Evolutionary conservation across 2,797 vertebrate species (phyloP).

Genomic region (Ispidina picta): DNA sequence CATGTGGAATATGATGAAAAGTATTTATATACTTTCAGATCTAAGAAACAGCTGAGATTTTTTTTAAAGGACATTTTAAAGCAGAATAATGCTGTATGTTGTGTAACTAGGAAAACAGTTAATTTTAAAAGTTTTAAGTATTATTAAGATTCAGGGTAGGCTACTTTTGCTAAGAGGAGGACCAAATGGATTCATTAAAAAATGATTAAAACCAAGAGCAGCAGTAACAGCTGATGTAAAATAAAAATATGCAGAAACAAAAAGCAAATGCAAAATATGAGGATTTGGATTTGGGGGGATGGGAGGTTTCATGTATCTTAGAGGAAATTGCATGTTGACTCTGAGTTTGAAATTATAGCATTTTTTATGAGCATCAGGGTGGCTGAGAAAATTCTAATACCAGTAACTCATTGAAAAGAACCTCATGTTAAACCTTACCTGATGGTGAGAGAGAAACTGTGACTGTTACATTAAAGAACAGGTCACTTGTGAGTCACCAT

Average conservation of each 20-base stretch:
- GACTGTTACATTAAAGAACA: neutral
- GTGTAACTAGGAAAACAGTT: neutral
- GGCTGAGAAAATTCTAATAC: neutral
- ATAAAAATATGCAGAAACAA: neutral
- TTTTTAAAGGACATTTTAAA: neutral
- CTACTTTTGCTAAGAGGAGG: neutral
- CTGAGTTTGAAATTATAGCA: neutral
- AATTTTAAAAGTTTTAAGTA: neutral
- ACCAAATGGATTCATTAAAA: neutral
- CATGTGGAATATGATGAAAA: neutral
- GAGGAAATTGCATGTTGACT: neutral
- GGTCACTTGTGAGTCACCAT: neutral
- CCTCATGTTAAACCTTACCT: neutral
- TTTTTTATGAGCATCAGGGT: neutral
- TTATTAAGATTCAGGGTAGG: neutral
- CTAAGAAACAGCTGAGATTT: neutral
- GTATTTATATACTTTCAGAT: neutral
- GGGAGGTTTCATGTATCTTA: neutral
- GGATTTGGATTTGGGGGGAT: neutral
- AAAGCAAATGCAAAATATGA: neutral
- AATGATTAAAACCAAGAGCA: neutral
- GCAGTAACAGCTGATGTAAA: neutral
- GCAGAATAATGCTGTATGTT: neutral
- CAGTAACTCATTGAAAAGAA: neutral
- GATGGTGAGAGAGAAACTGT: neutral